Conservation (phyloP, 1,140 invertebrate species). For the Diachasma alloeum region DNA sequence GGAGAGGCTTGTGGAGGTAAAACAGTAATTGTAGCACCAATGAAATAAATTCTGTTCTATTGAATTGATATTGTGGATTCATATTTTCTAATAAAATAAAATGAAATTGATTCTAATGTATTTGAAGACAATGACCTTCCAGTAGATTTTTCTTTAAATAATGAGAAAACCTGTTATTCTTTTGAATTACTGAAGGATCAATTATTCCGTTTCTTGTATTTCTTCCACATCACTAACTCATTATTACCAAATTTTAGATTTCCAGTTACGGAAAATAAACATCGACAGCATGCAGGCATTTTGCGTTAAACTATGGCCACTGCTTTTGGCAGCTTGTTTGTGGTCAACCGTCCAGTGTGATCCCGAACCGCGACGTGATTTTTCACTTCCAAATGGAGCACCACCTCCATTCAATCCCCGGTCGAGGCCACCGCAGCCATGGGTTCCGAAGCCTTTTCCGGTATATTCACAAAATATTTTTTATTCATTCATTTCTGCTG, state of each 20-base stretch:
- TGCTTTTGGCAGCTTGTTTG: background rate
- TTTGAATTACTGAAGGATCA: background rate
- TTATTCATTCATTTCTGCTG: background rate
- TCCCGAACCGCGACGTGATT: background rate
- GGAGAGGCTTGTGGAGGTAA: no score
- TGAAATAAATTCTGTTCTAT: no score
- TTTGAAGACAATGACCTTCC: no score
- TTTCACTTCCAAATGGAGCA: background rate
- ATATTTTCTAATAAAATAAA: no score
- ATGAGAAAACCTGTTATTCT: background rate
- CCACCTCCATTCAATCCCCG: background rate
- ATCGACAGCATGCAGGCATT: background rate
- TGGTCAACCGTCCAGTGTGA: background rate
- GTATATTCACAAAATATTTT: background rate
- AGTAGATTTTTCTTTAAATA: no score
- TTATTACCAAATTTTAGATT: background rate
- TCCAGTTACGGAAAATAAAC: background rate
- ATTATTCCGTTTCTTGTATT: background rate
- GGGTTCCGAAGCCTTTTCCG: background rate
- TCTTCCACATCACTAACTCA: background rate
- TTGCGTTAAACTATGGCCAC: background rate
- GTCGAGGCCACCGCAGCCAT: background rate
- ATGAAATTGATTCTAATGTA: no score
- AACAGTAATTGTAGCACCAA: no score
- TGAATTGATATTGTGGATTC: no score